Percentiles rank a stretch among this genome's conserved stretches.
Evolutionary conservation across 2,888 invertebrate species (phyloP).

Genomic region (Polyploca ridens): DNA sequence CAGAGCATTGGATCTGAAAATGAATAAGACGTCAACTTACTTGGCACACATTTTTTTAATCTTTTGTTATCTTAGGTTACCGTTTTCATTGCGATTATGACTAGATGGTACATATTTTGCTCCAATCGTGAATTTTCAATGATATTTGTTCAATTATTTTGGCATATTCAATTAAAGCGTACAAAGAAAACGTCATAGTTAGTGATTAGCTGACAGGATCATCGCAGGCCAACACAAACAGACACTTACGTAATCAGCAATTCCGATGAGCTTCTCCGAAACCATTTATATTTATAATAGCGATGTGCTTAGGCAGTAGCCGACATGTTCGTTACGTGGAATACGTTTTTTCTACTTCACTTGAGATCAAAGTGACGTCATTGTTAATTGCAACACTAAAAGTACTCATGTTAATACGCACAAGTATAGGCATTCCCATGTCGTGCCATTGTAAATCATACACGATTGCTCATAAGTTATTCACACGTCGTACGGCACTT

Average conservation of each 20-base stretch:
- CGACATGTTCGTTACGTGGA: conserved; percentile 58
- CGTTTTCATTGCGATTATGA: neutral
- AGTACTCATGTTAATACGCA: conserved; percentile 41
- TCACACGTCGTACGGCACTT: conserved; percentile 28
- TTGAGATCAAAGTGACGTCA: conserved; percentile 65
- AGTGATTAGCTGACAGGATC: conserved; percentile 43
- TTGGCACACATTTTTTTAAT: neutral
- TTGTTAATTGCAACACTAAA: conserved; percentile 49
- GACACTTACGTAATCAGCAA: conserved; percentile 71
- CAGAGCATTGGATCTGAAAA: conserved; percentile 94
- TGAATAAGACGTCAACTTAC: conserved; percentile 21
- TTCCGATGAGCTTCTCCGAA: conserved; percentile 66
- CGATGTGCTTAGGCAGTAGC: conserved; percentile 58
- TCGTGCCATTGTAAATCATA: conserved; percentile 39
- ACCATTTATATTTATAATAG: conserved; percentile 65
- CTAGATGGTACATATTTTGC: neutral
- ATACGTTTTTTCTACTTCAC: conserved; percentile 58
- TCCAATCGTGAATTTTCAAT: conserved; percentile 6
- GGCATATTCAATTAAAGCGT: conserved; percentile 30
- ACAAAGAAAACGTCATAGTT: conserved; percentile 30
- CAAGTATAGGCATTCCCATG: conserved; percentile 49
- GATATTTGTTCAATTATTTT: conserved; percentile 22
- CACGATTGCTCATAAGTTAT: conserved; percentile 36
- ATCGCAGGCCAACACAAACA: conserved; percentile 52
- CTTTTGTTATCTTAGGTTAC: neutral